phyloP scores from a whole-genome alignment of 2,113 vertebrate genomes.

The Pithys albifrons region DNA sequence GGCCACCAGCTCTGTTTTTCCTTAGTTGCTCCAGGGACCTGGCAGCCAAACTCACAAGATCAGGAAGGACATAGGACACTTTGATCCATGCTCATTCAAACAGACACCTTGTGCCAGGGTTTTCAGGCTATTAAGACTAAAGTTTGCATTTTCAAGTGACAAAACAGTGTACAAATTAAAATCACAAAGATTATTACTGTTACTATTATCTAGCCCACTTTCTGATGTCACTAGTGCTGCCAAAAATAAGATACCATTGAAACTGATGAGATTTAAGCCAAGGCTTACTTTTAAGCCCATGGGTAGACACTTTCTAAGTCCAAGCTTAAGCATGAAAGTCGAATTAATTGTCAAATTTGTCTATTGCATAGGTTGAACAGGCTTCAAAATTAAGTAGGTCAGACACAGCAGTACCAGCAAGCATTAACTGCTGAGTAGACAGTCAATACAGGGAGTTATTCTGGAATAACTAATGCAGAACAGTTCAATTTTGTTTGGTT shows the following conservation, averaged over 20 bases:
- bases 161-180: background rate
- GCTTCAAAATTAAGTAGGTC: background rate
- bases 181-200: background rate
- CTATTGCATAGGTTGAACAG: background rate
- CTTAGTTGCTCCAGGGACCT: background rate
- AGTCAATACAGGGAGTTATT: background rate
- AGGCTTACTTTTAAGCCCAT: background rate
- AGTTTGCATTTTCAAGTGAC: background rate
- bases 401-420: background rate
- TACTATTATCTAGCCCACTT: background rate
- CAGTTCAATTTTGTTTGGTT: background rate
- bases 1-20: background rate
- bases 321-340: background rate
- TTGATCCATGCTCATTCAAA: background rate
- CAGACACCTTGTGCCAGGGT: background rate
- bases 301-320: background rate
- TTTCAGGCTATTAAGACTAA: background rate
- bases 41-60: background rate
- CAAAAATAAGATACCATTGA: background rate
- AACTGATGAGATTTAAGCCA: background rate
- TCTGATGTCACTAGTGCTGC: background rate
- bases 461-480: background rate
- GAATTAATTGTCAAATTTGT: background rate
- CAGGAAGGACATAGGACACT: accelerated
- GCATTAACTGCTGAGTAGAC: background rate